Base-by-base conservation (phyloP, 2,888 invertebrate genomes). In the Tricholauxania praeusta region DNA sequence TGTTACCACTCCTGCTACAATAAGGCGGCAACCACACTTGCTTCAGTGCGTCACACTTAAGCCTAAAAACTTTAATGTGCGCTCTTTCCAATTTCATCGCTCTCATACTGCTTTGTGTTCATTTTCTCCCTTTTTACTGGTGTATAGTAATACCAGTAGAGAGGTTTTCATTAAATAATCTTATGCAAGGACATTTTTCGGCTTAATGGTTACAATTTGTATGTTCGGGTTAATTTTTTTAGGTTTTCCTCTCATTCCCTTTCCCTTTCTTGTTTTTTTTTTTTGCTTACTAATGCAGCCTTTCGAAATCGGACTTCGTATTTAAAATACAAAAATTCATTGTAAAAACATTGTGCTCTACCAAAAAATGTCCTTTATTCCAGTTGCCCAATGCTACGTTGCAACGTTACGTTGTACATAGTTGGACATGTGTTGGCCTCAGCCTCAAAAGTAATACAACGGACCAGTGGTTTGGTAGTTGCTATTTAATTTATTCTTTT, bases 111-210 rank as follows among this genome's bases (percentile, higher is more conserved):
- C 28, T 28, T 28, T 28, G 28, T 28, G 4, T 28, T 28, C 4
- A 4, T 4, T 4, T 53, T 8, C 53, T 8, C 53, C 19, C 19
- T 53, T 53, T 53, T 7, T 53, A 8, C 53, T 64, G 17, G 10
- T 8, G 39, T 10, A 10, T 4, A 39, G 39, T 10, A 5, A 10
- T 39, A 7, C 0, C 8, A 39, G 39, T 39, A 39, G 10, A 39
- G 10, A 39, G 10, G 10, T 10, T 55, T 67, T 67, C 67, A 67
- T 62, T 63, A 64, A 63, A 53, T 72, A 68, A 69, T 69, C 48
- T 62, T 63, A 72, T 72, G 72, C 72, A 72, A 63, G 72, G 62
- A 48, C 67, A 68, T 72, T 72, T 64, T 69, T 69, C 64, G 64
- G 32, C 57, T 69, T 72, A 72, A 69, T 72, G 63, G 49, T 22